phyloP scores from a whole-genome alignment of 2,113 vertebrate genomes.

The Ancistrus triradiatus region DNA sequence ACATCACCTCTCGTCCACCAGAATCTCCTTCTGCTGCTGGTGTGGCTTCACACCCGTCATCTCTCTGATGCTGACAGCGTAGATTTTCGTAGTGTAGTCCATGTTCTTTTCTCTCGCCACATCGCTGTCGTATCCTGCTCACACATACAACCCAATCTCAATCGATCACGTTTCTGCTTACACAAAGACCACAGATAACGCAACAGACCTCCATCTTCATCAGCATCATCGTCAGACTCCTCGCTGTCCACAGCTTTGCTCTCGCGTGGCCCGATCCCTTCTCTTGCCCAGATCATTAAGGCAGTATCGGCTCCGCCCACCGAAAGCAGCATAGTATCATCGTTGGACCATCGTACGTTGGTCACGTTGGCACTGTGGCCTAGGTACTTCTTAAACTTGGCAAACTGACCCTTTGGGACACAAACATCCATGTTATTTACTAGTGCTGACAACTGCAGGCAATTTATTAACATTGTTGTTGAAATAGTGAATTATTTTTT shows the following conservation, averaged over 20 bases:
- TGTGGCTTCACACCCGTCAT: constrained; percentile 93
- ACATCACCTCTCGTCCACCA: constrained; percentile 85
- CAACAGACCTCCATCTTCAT: constrained; percentile 88
- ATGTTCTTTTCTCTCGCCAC: constrained; percentile 86
- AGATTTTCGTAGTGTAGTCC: constrained; percentile 91
- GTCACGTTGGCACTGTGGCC: constrained; percentile 94
- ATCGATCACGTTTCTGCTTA: too few relatives aligned
- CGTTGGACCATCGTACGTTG: constrained; percentile 89
- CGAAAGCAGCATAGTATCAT: constrained; percentile 84
- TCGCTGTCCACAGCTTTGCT: constrained; percentile 91
- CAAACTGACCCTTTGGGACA: constrained; percentile 80
- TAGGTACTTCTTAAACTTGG: constrained; percentile 91
- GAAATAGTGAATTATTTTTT: too few relatives aligned
- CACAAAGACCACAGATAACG: too few relatives aligned
- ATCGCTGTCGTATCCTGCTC: constrained; percentile 93
- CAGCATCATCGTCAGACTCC: constrained; percentile 87
- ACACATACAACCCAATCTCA: too few relatives aligned
- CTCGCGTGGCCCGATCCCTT: constrained; percentile 81
- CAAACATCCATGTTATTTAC: too few relatives aligned
- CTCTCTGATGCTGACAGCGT: constrained; percentile 86
- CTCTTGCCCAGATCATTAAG: constrained; percentile 94
- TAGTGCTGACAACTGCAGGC: too few relatives aligned
- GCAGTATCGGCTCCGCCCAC: constrained; percentile 92
- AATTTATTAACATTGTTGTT: too few relatives aligned
- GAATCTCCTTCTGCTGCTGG: constrained; percentile 84